These are phyloP conservation scores for Cariama cristata DNA, from an alignment of 2,113 vertebrate genomes.

Conservation along the genomic window DNA sequence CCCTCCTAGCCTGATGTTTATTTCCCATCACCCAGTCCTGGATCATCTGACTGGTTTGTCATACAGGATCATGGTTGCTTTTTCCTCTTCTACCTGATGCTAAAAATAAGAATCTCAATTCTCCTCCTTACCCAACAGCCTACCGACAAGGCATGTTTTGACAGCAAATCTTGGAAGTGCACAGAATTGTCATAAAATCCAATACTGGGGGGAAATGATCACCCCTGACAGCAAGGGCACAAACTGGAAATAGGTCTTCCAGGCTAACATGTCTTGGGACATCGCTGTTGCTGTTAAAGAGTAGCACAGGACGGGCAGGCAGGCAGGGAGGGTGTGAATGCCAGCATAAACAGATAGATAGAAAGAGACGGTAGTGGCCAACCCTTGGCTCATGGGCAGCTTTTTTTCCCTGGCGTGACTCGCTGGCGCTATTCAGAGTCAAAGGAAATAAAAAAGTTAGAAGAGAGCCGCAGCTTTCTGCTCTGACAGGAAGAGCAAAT, in stretches of 20 bases:
- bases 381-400: not conserved
- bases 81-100: not conserved
- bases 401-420: not conserved
- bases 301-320: not conserved
- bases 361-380: not conserved
- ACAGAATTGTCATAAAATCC: not conserved
- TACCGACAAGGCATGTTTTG: not conserved
- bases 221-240: not conserved
- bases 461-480: not conserved
- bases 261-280: not conserved
- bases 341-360: not conserved
- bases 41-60: slow-evolving; percentile 2
- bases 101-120: not conserved
- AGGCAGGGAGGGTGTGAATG: rapidly evolving
- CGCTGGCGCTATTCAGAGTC: not conserved
- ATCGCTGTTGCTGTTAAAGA: not conserved
- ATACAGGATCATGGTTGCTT: not conserved
- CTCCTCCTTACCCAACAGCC: not conserved
- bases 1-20: not conserved
- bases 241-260: not conserved
- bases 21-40: not conserved
- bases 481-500: not conserved
- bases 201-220: not conserved
- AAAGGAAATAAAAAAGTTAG: not conserved
- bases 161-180: not conserved